These are phyloP conservation scores for Steromphala cineraria DNA, from an alignment of 2,888 invertebrate genomes.

Conservation along the genomic window DNA sequence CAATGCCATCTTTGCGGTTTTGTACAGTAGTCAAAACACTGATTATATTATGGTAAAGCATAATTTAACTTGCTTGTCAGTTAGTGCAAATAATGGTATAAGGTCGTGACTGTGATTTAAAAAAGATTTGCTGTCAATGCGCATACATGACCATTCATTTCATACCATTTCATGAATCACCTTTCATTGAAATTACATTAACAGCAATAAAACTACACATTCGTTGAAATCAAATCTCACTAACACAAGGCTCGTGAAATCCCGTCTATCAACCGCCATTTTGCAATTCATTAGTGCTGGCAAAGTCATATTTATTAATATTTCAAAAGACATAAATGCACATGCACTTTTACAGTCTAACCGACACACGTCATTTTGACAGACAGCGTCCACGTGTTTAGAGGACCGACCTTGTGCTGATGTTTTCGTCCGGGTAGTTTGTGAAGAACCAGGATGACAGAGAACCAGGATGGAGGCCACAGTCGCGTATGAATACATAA, in stretches of 20 bases:
- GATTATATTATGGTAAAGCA: too few relatives aligned
- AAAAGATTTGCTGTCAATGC: background rate
- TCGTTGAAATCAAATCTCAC: too few relatives aligned
- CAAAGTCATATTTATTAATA: background rate
- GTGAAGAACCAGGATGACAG: constrained; percentile 73
- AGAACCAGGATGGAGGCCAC: constrained; percentile 60
- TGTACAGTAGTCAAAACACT: too few relatives aligned
- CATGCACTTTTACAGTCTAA: background rate
- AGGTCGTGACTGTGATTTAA: background rate
- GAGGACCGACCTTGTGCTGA: constrained; percentile 44
- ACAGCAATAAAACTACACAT: too few relatives aligned
- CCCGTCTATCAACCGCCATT: constrained; percentile 12
- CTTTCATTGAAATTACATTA: too few relatives aligned
- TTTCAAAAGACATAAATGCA: background rate
- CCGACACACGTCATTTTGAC: background rate
- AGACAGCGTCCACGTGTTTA: constrained; percentile 27
- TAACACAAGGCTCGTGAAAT: background rate
- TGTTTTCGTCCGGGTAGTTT: constrained; percentile 76
- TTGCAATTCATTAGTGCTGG: background rate
- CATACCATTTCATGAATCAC: too few relatives aligned
- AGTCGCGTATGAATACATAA: background rate
- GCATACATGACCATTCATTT: too few relatives aligned
- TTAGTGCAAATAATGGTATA: too few relatives aligned
- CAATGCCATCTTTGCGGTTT: too few relatives aligned
- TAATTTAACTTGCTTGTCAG: too few relatives aligned